Conservation (phyloP, 2,888 invertebrate species). For the Suillia variegata region DNA sequence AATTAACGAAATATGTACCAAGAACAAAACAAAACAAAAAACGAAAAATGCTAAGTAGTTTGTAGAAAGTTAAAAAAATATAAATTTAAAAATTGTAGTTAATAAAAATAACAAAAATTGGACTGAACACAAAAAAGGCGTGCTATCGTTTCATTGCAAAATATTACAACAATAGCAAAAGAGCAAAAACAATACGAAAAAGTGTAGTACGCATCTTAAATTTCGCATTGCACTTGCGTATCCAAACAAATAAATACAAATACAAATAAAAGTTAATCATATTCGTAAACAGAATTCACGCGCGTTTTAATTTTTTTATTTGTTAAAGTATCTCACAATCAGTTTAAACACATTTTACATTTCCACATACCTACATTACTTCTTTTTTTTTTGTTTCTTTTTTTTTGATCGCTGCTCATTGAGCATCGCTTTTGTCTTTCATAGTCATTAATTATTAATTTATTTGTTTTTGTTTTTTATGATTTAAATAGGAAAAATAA, state of each 20-base stretch:
- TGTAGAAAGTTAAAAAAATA: slow-evolving; percentile 18
- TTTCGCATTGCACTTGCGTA: background rate
- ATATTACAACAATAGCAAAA: too few relatives aligned
- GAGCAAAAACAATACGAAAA: too few relatives aligned
- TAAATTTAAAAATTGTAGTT: slow-evolving; percentile 30
- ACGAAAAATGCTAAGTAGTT: slow-evolving; percentile 15
- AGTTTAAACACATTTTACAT: too few relatives aligned
- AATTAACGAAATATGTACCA: background rate
- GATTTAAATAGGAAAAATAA: too few relatives aligned
- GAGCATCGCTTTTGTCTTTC: too few relatives aligned
- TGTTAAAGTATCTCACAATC: too few relatives aligned
- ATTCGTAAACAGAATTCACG: background rate
- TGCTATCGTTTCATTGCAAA: too few relatives aligned
- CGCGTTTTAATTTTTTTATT: background rate
- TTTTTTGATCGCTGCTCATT: too few relatives aligned
- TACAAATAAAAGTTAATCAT: slow-evolving; percentile 9
- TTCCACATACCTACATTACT: too few relatives aligned
- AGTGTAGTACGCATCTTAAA: too few relatives aligned
- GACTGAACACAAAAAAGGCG: slow-evolving; percentile 19
- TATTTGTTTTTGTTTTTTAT: too few relatives aligned
- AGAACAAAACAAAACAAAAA: slow-evolving; percentile 1
- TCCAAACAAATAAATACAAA: background rate
- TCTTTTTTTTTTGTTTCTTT: background rate
- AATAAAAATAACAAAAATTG: slow-evolving; percentile 23
- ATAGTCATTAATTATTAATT: too few relatives aligned